Evolutionary conservation across 2,888 invertebrate genomes (phyloP), one percentile per base, ranked within the genome.

Genomic region (Drosophila atroscutellata): DNA sequence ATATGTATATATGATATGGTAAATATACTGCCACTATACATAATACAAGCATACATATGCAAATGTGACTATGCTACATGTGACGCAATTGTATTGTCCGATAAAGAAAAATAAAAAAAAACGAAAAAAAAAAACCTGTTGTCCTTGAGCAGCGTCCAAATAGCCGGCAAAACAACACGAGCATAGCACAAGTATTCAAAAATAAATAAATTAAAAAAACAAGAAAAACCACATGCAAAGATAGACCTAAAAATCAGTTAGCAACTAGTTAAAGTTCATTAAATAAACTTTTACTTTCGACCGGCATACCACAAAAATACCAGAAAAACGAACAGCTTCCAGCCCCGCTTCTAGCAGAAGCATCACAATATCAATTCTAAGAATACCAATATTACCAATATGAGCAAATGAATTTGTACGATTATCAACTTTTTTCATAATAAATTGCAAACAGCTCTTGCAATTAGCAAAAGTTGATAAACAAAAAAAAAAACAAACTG

Each of bases 241-340:
- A 1, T 4, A 45, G 36, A 60, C 45, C 70, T 56, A 56, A 32
- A 70, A 30, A 49, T 59, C 79, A 70, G 80, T 80, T 80, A 69
- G 80, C 80, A 78, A 84, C 88, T 88, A 86, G 88, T 83, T 89
- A 84, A 81, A 74, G 68, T 66, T 70, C 58, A 72, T 64, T 67
- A 61, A 69, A 71, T 42, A 72, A 73, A 84, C 83, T 88, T 85
- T 84, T 88, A 84, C 84, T 84, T 88, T 85, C 82, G 77, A 50
- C 61, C 54, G 26, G 51, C 49, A 26, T 45, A 20, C 36, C 36
- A 37, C n/a, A 28, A 20, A 20, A 30, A 37, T 34, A 30, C 13
- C 28, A 37, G 37, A 49, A 67, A 66, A 55, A 55, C 49, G 28
- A 55, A 49, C 62, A 49, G 34, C 63, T 64, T 67, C 59, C 1